These are phyloP conservation scores for Exaiptasia diaphana DNA, from an alignment of 64 coral and sea anemone genomes.

Conservation along the genomic window DNA sequence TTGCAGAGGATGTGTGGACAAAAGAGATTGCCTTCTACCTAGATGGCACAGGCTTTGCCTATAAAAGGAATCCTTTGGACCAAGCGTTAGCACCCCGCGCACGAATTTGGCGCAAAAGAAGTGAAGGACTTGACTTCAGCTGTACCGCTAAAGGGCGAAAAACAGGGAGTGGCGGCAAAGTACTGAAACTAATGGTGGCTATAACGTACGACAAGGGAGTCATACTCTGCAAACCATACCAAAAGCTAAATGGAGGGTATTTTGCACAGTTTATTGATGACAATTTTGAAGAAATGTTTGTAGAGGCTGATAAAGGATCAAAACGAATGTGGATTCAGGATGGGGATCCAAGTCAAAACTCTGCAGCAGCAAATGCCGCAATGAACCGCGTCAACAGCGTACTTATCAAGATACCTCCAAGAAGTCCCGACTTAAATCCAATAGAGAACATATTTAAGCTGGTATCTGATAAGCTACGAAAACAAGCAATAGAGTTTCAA, in stretches of 20 bases:
- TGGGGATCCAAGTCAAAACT: slow-evolving; percentile 39
- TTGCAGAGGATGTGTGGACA: neutral
- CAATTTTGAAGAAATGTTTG: slow-evolving; percentile 36
- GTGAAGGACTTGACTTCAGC: neutral
- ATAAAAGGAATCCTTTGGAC: slow-evolving; percentile 25
- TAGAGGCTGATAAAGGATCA: neutral
- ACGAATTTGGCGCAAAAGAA: slow-evolving; percentile 2
- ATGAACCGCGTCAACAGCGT: neutral
- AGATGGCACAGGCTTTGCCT: slow-evolving; percentile 5
- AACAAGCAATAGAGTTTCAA: neutral
- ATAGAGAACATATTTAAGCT: slow-evolving; percentile 27
- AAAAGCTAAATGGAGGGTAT: slow-evolving; percentile 23
- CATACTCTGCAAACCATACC: slow-evolving; percentile 29
- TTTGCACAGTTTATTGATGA: slow-evolving; percentile 4
- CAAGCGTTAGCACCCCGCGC: slow-evolving; percentile 11
- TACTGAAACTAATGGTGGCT: slow-evolving; percentile 43
- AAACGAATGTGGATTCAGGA: slow-evolving; percentile 29
- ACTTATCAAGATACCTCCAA: neutral
- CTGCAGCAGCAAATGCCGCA: slow-evolving; percentile 2
- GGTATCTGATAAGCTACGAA: neutral
- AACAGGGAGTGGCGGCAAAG: slow-evolving; percentile 31
- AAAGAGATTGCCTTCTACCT: slow-evolving; percentile 17
- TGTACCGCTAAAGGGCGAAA: slow-evolving; percentile 33
- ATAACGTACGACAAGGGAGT: slow-evolving; percentile 35
- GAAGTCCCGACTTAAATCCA: slow-evolving; percentile 27